phyloP scores from a whole-genome alignment of 2,888 invertebrate genomes.

The Calameuta pallipes region DNA sequence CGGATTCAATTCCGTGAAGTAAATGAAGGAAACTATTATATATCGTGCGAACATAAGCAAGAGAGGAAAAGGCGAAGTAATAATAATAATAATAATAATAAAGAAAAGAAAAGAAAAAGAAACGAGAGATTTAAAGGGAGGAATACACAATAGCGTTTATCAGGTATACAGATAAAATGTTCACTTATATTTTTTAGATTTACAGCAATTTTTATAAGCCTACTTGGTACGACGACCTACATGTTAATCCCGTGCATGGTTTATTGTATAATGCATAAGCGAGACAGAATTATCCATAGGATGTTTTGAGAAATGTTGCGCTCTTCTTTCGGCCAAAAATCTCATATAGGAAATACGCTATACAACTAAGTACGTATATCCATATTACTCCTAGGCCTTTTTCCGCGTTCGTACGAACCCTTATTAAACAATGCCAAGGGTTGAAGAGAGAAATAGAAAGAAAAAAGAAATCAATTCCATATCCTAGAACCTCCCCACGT shows the following conservation, averaged over 20 bases:
- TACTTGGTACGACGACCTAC: constrained; percentile 59
- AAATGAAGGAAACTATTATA: constrained; percentile 8
- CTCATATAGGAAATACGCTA: neutral
- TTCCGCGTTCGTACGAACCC: neutral
- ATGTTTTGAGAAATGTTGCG: neutral
- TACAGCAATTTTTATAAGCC: constrained; percentile 63
- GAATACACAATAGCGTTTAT: constrained; percentile 3
- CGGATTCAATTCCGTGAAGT: neutral
- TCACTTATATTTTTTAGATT: constrained; percentile 65
- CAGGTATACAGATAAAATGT: constrained; percentile 39
- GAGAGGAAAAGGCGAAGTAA: constrained; percentile 13
- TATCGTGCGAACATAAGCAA: constrained; percentile 31
- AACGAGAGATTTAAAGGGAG: constrained; percentile 24
- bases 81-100: constrained; percentile 38
- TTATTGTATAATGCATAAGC: neutral
- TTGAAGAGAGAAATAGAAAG: constrained; percentile 39
- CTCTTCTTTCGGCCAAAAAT: neutral
- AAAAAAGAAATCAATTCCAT: constrained; percentile 10
- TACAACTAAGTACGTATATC: constrained; percentile 29
- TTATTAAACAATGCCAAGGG: neutral
- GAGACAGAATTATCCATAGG: neutral
- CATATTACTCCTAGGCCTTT: neutral
- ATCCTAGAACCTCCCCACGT: neutral
- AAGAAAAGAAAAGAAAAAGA: constrained; percentile 25
- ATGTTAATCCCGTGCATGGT: constrained; percentile 37